phyloP scores from a whole-genome alignment of 2,888 invertebrate species.

The Calliphora vomitoria region DNA sequence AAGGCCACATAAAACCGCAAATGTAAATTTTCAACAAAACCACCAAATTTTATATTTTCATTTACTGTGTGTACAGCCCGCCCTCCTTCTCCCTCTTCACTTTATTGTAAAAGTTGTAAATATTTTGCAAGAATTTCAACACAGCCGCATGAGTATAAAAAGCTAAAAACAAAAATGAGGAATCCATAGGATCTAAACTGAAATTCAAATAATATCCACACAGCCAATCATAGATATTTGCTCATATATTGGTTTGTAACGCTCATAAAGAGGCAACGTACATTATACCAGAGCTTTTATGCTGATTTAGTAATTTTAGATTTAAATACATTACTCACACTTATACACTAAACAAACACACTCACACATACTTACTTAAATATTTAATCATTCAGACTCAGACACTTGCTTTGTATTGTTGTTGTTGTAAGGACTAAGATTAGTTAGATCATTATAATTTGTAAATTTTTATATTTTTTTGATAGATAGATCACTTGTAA shows the following conservation, averaged over 20 bases:
- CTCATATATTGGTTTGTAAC: slow-evolving; percentile 19
- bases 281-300: slow-evolving; percentile 64
- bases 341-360: slow-evolving; percentile 4
- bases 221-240: not conserved
- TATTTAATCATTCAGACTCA: not conserved
- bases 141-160: slow-evolving; percentile 5
- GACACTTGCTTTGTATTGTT: not conserved
- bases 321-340: slow-evolving; percentile 62
- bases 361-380: not conserved
- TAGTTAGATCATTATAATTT: not conserved
- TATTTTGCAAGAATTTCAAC: slow-evolving; percentile 17
- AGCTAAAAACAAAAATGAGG: not conserved
- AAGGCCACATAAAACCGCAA: slow-evolving; percentile 32
- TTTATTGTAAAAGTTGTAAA: slow-evolving; percentile 10
- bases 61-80: not conserved
- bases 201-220: slow-evolving; percentile 29
- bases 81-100: not conserved
- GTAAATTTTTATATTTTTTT: not conserved
- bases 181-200: slow-evolving; percentile 16
- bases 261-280: slow-evolving; percentile 21
- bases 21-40: slow-evolving; percentile 37
- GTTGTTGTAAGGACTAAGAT: slow-evolving; percentile 9
- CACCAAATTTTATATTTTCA: slow-evolving; percentile 15
- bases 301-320: slow-evolving; percentile 72
- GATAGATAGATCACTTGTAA: too few relatives aligned